phyloP scores from a whole-genome alignment of 2,797 vertebrate species.

The Parauchenoglanis punctatus region DNA sequence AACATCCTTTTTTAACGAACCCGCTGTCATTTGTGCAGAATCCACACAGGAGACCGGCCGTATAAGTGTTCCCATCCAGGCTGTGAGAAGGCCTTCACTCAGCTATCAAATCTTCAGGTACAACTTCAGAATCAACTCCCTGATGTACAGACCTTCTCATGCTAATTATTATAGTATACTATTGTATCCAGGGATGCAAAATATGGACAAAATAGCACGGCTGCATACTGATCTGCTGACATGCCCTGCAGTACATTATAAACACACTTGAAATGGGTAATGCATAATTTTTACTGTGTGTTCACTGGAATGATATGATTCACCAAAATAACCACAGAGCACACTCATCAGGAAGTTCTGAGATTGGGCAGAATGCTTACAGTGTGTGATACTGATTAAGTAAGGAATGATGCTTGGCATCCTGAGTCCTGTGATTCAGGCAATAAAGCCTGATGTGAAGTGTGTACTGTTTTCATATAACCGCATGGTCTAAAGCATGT shows the following conservation, averaged over 20 bases:
- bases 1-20: background rate
- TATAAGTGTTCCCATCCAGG: conserved; percentile 95
- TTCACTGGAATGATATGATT: background rate
- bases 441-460: background rate
- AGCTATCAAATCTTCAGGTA: conserved; percentile 98
- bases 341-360: background rate
- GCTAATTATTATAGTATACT: background rate
- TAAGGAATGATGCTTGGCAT: background rate
- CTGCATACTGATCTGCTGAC: background rate
- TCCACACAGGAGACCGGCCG: conserved; percentile 97
- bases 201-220: background rate
- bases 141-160: background rate
- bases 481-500: background rate
- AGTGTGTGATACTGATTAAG: background rate
- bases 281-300: background rate
- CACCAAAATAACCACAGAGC: background rate
- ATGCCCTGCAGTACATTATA: background rate
- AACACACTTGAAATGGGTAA: background rate
- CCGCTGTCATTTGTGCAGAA: conserved; percentile 72
- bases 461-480: background rate
- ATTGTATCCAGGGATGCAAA: background rate
- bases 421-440: background rate
- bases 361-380: background rate
- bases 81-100: conserved; percentile 98
- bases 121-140: conserved; percentile 1